Evolutionary conservation across 35 echinoderm and acorn worm genomes (phyloP).

Genomic region (Hemicentrotus pulcherrimus): DNA sequence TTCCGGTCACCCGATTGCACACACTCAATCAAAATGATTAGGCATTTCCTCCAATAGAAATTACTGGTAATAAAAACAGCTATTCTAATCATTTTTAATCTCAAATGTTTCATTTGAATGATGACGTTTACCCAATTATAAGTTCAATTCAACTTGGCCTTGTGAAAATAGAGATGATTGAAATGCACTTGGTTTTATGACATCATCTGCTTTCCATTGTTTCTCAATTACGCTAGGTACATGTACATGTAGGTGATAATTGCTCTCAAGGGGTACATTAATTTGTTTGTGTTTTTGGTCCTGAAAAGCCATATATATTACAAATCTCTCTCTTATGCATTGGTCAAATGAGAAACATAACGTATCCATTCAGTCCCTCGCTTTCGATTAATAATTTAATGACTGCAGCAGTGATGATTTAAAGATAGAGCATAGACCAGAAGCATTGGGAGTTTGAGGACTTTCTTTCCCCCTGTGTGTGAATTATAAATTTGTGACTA

Average conservation of each 20-base stretch:
- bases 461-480: not conserved
- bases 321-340: no score
- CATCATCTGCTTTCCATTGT: not conserved
- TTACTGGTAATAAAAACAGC: no score
- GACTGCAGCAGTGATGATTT: not conserved
- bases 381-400: not conserved
- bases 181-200: not conserved
- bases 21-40: not conserved
- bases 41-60: not conserved
- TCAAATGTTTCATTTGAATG: not conserved
- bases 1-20: not conserved
- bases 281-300: no score
- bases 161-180: not conserved
- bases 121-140: not conserved
- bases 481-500: not conserved
- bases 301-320: no score
- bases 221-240: not conserved
- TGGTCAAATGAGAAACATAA: no score
- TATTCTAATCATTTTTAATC: not conserved
- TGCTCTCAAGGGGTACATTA: not conserved
- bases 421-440: not conserved
- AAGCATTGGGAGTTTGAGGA: not conserved
- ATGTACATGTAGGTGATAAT: not conserved
- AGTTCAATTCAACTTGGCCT: not conserved
- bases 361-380: not conserved